Base-by-base conservation (phyloP, 2,797 vertebrate species). In the Spinus olivaceus region DNA sequence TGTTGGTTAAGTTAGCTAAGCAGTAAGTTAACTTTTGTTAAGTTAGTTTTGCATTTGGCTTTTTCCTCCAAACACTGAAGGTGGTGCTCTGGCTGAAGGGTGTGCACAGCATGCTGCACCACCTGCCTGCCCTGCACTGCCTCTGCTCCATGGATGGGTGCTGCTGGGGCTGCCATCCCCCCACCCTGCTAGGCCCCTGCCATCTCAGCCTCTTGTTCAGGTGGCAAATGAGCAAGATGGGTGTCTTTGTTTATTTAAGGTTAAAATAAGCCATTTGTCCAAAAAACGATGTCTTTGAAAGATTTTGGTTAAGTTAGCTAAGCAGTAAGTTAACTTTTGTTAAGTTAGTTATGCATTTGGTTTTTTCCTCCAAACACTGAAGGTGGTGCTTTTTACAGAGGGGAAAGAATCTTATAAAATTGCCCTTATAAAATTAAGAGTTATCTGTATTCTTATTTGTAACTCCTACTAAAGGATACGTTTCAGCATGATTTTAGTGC, bases 21-120 rank as follows among this genome's bases (percentile, higher is more conserved):
- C 12, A 18, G n/a, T 50, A 27, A 51, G 11, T 44, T 70, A 39
- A 47, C 16, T 69, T 95, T 63, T 76, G 18, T 84, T 85, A 32
- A 44, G 20, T 76, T 21, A 30, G 9, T 67, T 77, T 12, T 8
- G 5, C 16, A 9, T 51, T 41, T 53, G 6, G 1, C 1, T 73
- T 85, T 67, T 8, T 3, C 1, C 2, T 15, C 20, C 17, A 27
- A 59, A 33, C n/a, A 30, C 24, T 70, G 57, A 77, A 44, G 47
- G 5, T 50, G 11, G 12, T 81, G 25, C 10, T 41, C 60, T 99
- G 99, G 99, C 96, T 99, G 65, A 98, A 98, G 60, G 99, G 98
- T 3, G 93, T 98, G 59, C 97, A 92, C 81, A 98, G 93, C 82
- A 98, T 98, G 98, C 73, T 98, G 41, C 97, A 96, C 44, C 99